phyloP scores from a whole-genome alignment of 2,113 vertebrate species.

The Chlamydotis undulata region DNA sequence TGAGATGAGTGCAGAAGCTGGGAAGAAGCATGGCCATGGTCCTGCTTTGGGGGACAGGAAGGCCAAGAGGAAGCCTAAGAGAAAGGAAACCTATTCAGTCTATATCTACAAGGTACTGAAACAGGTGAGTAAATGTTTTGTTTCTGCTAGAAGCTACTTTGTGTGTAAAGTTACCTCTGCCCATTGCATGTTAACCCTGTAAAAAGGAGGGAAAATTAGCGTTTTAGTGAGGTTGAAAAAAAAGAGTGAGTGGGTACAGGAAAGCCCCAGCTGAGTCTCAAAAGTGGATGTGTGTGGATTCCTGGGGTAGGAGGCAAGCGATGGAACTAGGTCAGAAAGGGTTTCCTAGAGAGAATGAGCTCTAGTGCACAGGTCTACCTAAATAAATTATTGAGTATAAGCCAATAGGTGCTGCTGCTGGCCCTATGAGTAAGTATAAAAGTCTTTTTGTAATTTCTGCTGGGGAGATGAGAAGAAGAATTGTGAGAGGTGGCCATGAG shows the following conservation, averaged over 20 bases:
- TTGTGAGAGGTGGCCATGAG: rapidly evolving
- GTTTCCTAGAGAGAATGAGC: background rate
- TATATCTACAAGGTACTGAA: slow-evolving; percentile 66
- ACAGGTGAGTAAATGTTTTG: slow-evolving; percentile 13
- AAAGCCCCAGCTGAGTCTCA: background rate
- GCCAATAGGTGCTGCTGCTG: background rate
- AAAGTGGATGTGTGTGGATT: too few relatives aligned
- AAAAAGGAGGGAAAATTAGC: background rate
- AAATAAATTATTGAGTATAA: background rate
- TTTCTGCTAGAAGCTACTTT: background rate
- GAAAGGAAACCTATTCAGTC: slow-evolving; percentile 36
- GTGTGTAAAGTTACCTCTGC: background rate
- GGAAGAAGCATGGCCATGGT: background rate
- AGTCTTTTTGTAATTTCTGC: background rate
- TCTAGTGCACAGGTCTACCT: background rate
- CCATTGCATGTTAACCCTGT: rapidly evolving
- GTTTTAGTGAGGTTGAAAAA: background rate
- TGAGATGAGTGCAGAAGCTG: background rate
- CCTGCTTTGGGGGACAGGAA: background rate
- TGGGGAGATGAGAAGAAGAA: background rate
- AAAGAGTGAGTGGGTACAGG: background rate
- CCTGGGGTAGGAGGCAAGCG: background rate
- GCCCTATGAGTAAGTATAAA: too few relatives aligned
- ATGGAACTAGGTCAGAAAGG: too few relatives aligned
- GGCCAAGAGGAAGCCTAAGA: background rate